A percentile compares a stretch with the other conserved stretches of the same genome.
Evolutionary conservation across 2,888 invertebrate species (phyloP).

Genomic region (Trissonchulus latispiculum): DNA sequence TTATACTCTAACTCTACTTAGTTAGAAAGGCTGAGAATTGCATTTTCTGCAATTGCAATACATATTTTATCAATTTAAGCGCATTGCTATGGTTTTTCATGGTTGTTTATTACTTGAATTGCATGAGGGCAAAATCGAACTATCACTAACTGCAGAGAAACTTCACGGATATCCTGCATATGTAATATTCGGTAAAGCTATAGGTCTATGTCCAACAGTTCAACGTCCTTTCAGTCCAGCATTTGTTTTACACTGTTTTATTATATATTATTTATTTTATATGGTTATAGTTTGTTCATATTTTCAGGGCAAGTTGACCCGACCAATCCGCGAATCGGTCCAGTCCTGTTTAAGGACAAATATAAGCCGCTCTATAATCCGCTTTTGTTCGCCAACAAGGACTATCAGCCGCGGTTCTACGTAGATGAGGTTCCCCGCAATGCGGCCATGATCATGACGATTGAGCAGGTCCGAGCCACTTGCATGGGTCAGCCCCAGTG

Average conservation of each 20-base stretch:
- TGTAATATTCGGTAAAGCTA: too few relatives aligned
- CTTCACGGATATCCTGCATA: too few relatives aligned
- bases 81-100: too few relatives aligned
- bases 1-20: too few relatives aligned
- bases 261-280: too few relatives aligned
- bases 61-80: too few relatives aligned
- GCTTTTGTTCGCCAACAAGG: slow-evolving; percentile 10
- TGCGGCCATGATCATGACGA: slow-evolving; percentile 10
- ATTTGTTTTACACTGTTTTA: too few relatives aligned
- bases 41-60: neutral
- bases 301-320: slow-evolving; percentile 33
- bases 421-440: slow-evolving; percentile 9
- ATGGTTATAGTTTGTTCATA: neutral
- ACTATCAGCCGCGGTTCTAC: slow-evolving; percentile 26
- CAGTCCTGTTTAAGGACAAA: slow-evolving; percentile 33
- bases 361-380: slow-evolving; percentile 31
- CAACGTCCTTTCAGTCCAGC: too few relatives aligned
- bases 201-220: too few relatives aligned
- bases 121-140: too few relatives aligned
- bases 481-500: slow-evolving; percentile 13
- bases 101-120: too few relatives aligned
- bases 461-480: neutral
- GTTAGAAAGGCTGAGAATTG: neutral
- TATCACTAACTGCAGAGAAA: too few relatives aligned
- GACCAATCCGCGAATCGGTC: slow-evolving; percentile 29